Conservation (phyloP, 2,113 vertebrate species). For the Phylloscopus whistleri region DNA sequence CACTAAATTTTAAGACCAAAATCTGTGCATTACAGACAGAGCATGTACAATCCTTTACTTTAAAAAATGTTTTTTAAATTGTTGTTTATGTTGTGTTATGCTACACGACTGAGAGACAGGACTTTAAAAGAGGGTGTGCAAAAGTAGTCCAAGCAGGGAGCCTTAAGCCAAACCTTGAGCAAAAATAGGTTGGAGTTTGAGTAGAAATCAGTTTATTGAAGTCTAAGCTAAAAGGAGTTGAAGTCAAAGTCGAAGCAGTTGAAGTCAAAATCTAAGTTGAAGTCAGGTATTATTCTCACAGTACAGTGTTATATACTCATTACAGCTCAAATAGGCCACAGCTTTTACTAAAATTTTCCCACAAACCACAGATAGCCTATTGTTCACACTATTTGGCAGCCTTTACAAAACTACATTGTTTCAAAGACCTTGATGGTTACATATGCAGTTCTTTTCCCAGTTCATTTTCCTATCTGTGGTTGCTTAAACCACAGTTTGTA, state of each 20-base stretch:
- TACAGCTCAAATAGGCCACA: neutral
- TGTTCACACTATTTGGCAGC: neutral
- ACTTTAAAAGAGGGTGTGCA: neutral
- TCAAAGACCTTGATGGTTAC: neutral
- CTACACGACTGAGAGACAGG: neutral
- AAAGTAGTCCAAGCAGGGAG: neutral
- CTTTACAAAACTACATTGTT: neutral
- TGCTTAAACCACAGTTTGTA: neutral
- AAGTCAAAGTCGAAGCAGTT: neutral
- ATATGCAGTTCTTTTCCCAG: neutral
- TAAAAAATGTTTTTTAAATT: neutral
- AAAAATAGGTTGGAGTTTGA: neutral
- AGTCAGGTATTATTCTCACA: neutral
- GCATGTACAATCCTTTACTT: neutral
- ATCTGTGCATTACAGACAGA: fast-evolving
- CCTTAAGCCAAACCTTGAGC: neutral
- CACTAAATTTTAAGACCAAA: neutral
- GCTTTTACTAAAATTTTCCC: neutral
- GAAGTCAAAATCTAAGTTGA: neutral
- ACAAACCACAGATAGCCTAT: neutral
- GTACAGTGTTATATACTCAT: neutral
- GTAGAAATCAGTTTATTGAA: neutral
- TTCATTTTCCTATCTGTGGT: neutral
- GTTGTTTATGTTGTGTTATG: neutral
- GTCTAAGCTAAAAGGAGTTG: neutral